These are phyloP conservation scores for Amphipyra tragopoginis DNA, from an alignment of 2,888 invertebrate species.

Conservation along the genomic window DNA sequence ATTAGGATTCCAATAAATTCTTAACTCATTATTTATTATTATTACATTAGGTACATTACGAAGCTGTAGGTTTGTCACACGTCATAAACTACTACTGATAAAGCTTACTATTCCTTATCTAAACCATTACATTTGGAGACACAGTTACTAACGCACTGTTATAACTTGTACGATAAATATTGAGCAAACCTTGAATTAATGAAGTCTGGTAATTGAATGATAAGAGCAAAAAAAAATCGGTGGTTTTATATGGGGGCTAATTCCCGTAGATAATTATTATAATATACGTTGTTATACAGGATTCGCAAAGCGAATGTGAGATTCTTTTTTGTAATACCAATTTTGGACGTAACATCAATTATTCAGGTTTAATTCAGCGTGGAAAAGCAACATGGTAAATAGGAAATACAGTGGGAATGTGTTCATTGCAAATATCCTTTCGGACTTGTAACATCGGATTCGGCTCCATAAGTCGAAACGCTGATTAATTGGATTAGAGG, in stretches of 20 bases:
- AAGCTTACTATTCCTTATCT: constrained; percentile 46
- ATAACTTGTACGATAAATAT: constrained; percentile 35
- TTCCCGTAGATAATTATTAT: constrained; percentile 47
- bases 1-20: constrained; percentile 47
- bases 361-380: constrained; percentile 48
- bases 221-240: constrained; percentile 42
- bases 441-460: constrained; percentile 59
- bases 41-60: constrained; percentile 31
- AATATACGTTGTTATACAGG: constrained; percentile 17
- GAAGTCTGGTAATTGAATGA: constrained; percentile 37
- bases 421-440: constrained; percentile 54
- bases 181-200: constrained; percentile 55
- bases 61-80: constrained; percentile 47
- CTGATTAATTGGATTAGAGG: constrained; percentile 71
- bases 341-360: constrained; percentile 48
- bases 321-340: constrained; percentile 38
- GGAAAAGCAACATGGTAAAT: constrained; percentile 42
- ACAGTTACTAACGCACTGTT: constrained; percentile 14
- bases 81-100: constrained; percentile 49
- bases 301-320: constrained; percentile 36
- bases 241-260: constrained; percentile 29
- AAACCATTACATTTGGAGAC: constrained; percentile 27
- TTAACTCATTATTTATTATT: constrained; percentile 34
- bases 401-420: constrained; percentile 38
- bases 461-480: constrained; percentile 64